phyloP scores from a whole-genome alignment of 2,888 invertebrate genomes.

The Parnassius glacialis region DNA sequence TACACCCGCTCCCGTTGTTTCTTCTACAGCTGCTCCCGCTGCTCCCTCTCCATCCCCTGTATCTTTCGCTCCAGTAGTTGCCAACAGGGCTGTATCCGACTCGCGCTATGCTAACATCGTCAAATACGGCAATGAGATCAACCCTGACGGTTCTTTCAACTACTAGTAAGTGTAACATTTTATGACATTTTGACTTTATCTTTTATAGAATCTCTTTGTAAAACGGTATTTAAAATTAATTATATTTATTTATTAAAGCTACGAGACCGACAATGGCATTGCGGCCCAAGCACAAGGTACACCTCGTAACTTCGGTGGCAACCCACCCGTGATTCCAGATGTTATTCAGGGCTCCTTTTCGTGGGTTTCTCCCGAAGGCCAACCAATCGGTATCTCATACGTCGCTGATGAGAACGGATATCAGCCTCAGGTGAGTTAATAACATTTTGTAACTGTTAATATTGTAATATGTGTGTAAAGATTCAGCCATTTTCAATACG shows the following conservation, averaged over 20 bases:
- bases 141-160: constrained; percentile 71
- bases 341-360: constrained; percentile 77
- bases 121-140: constrained; percentile 60
- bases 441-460: not conserved
- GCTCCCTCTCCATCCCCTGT: constrained; percentile 26
- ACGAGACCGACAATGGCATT: constrained; percentile 84
- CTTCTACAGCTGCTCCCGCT: constrained; percentile 28
- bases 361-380: constrained; percentile 83
- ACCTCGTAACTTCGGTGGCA: constrained; percentile 74
- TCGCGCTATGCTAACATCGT: constrained; percentile 50
- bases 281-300: constrained; percentile 80
- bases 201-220: not conserved
- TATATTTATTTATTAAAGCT: constrained; percentile 52
- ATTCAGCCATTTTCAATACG: no score
- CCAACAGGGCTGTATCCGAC: constrained; percentile 33
- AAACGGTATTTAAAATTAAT: not conserved
- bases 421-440: constrained; percentile 75
- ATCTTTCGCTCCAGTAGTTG: constrained; percentile 36
- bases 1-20: constrained; percentile 17
- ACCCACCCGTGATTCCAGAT: constrained; percentile 55
- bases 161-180: constrained; percentile 60
- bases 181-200: not conserved
- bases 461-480: no score
- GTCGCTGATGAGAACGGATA: constrained; percentile 86
- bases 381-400: constrained; percentile 79